These are phyloP conservation scores for Cuniculus paca DNA, from an alignment of 2,797 vertebrate species.

Conservation along the genomic window DNA sequence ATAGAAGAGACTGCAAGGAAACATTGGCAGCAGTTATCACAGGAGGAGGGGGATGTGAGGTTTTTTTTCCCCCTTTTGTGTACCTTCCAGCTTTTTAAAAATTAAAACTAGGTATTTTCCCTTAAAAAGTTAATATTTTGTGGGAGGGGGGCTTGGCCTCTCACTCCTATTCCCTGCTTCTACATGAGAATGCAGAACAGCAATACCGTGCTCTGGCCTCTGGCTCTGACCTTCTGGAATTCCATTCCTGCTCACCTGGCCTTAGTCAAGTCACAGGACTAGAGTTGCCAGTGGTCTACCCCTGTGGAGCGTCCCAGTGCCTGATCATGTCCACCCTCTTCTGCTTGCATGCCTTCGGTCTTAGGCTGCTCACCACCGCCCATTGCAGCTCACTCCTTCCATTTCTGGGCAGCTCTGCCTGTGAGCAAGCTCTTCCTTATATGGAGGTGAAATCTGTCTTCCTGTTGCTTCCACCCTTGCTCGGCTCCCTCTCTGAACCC, in stretches of 20 bases:
- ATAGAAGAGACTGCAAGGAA: neutral
- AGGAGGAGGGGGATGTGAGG: too few species aligned
- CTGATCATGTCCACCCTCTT: neutral
- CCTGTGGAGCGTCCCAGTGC: neutral
- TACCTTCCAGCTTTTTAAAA: neutral
- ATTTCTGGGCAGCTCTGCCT: constrained; percentile 78
- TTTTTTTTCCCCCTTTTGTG: neutral
- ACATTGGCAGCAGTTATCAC: neutral
- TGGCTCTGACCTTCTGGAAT: neutral
- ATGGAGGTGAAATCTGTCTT: constrained; percentile 74
- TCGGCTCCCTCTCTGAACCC: constrained; percentile 74
- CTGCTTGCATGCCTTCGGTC: constrained; percentile 14
- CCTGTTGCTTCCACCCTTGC: constrained; percentile 49
- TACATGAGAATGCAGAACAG: neutral
- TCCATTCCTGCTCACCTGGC: constrained; percentile 6
- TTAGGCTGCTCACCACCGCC: constrained; percentile 44
- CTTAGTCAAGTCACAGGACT: constrained; percentile 1
- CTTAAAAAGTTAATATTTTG: neutral
- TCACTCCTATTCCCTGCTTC: neutral
- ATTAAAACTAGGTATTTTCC: constrained; percentile 14
- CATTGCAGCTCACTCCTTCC: neutral
- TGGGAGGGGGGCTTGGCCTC: neutral
- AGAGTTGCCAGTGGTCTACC: neutral
- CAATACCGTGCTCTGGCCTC: neutral
- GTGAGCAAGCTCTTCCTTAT: constrained; percentile 80